Evolutionary conservation across 2,888 invertebrate species (phyloP).

Genomic region (Chymomyza amoena): DNA sequence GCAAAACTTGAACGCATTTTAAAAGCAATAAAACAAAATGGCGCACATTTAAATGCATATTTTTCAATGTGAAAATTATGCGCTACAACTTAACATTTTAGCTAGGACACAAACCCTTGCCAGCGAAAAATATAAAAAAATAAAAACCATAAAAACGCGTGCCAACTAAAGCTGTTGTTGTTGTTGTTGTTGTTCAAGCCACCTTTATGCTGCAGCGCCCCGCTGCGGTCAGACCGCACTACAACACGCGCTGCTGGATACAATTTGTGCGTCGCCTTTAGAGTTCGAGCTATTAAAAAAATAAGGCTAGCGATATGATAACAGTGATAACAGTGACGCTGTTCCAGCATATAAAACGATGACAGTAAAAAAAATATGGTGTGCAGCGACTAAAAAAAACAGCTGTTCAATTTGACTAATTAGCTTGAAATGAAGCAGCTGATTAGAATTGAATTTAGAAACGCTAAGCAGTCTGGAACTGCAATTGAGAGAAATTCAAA

Average conservation of each 20-base stretch:
- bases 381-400: background rate
- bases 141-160: background rate
- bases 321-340: slow-evolving; percentile 35
- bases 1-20: background rate
- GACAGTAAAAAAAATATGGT: background rate
- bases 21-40: slow-evolving; percentile 56
- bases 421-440: background rate
- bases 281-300: background rate
- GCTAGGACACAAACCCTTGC: slow-evolving; percentile 53
- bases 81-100: slow-evolving; percentile 42
- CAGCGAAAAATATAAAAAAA: background rate
- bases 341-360: background rate
- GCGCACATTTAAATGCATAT: slow-evolving; percentile 52
- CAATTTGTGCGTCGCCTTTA: background rate
- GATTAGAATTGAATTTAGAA: too few species aligned
- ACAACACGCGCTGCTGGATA: slow-evolving; percentile 57
- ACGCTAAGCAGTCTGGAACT: too few species aligned
- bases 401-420: background rate
- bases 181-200: background rate
- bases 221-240: slow-evolving; percentile 59
- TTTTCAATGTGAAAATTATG: slow-evolving; percentile 66
- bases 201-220: slow-evolving; percentile 25
- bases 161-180: background rate
- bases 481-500: too few species aligned
- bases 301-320: slow-evolving; percentile 1